Evolutionary conservation across 2,888 invertebrate species (phyloP), one percentile per base, ranked within the genome.

Genomic region (Dynastes tityus): DNA sequence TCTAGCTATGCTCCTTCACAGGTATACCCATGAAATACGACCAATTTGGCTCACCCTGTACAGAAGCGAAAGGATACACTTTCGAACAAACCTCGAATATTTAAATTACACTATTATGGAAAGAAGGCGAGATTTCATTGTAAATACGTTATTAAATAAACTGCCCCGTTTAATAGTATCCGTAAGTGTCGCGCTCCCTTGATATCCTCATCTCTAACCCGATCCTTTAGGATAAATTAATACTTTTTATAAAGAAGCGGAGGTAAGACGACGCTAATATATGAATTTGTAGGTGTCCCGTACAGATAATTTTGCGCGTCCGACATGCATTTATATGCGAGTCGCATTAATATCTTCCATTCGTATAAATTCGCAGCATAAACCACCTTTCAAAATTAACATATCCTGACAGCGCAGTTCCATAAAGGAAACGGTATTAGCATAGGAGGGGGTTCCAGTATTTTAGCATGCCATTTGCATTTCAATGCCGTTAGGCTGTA

Each of bases 371-470:
- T 40, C 58, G 37, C 55, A 55, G 55, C 71, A 55, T 58, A 55
- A 71, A 71, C 71, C 58, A 74, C 73, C 73, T 61, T 49, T 29
- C 27, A 40, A 61, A 74, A 74, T 74, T 61, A 74, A 74, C 73
- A 73, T 73, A 58, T 73, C 37, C 73, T 45, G 73, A 73, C 73
- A 73, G 73, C 55, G 22, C 58, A 27, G 73, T 58, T 22, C 51
- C 73, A 73, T 73, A 73, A 73, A 73, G 61, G 63, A 74, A 74
- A 74, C 49, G 13, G 61, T 63, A 74, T 74, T 74, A 74, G 40
- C 73, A 74, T 74, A 63, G 73, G 73, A 55, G 61, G 40, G 73
- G 68, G 27, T 51, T n/a, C 13, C 51, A 67, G 40, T 67, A 53
- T 27, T 68, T 53, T 68, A 51, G 53, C 68, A 68, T 68, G 49